Percentiles rank a stretch among this genome's conserved stretches.
phyloP scores from a whole-genome alignment of 1,140 invertebrate species.

The Subanguina moxae region DNA sequence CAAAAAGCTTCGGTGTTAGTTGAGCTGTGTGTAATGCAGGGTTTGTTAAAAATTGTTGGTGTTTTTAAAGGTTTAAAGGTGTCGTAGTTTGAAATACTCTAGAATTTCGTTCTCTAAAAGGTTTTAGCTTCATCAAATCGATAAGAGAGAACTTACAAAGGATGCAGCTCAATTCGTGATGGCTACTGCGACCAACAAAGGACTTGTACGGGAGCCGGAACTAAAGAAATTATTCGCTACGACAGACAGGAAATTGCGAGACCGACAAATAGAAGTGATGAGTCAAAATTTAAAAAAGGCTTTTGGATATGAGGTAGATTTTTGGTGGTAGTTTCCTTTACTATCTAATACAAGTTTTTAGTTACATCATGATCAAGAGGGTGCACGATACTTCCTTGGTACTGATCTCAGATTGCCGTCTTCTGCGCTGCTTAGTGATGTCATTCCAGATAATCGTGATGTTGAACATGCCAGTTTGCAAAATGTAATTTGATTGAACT shows the following conservation, averaged over 20 bases:
- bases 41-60: too few species aligned
- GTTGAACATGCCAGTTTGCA: too few species aligned
- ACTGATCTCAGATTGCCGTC: background rate
- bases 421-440: too few species aligned
- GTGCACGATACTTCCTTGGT: conserved; percentile 4
- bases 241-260: background rate
- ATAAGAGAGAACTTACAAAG: too few species aligned
- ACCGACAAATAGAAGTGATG: background rate
- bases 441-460: too few species aligned
- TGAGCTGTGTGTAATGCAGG: too few species aligned
- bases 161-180: background rate
- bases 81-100: too few species aligned
- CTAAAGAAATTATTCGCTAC: background rate
- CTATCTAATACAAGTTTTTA: conserved; percentile 4
- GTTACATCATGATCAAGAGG: background rate
- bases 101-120: too few species aligned
- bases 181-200: background rate
- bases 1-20: too few species aligned
- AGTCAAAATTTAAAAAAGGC: background rate
- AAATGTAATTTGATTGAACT: too few species aligned
- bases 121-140: too few species aligned
- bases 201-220: background rate
- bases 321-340: background rate
- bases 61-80: too few species aligned
- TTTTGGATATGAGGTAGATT: background rate